Evolutionary conservation across 2,888 invertebrate species (phyloP), one percentile per base, ranked within the genome.

Genomic region (Ferdinandea cuprea): DNA sequence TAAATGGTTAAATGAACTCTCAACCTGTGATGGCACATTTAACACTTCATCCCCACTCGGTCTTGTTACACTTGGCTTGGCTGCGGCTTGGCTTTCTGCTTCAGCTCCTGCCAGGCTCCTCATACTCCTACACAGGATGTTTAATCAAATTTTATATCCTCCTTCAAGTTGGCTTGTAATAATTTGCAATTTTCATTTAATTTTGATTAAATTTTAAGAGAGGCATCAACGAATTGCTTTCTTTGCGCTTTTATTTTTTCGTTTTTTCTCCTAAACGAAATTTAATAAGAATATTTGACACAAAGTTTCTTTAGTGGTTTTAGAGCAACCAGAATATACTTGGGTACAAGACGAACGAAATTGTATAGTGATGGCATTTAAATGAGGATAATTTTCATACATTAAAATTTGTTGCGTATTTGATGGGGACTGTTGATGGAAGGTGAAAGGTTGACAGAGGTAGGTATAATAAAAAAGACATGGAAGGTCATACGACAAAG

Each of bases 181-280:
- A 83, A 83, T 83, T 83, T 78, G 72, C 77, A 83, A 81, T 83
- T 83, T 83, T 83, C 83, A 83, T 77, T 83, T 78, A 78, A 83
- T 83, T 83, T 83, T 83, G 78, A 78, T 78, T 83, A 78, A 83
- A 83, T 78, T 83, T 83, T 72, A 78, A 77, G 71, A 83, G 81
- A 83, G 25, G 48, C 83, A 50, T 72, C 78, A 73, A 72, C 56
- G 68, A 83, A 78, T 83, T 78, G 72, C 83, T 73, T 68, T 56
- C 78, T 50, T 78, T 68, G 81, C 76, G 65, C 52, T 77, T 81
- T 80, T 74, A 0, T 17, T 42, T 8, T 56, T 48, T 25, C 48
- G 56, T 74, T 63, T 46, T 63, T 40, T n/a, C 21, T 73, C 37
- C 61, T 72, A 68, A 77, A 83, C 72, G 83, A 58, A 78, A 83